These are phyloP conservation scores for Potamarius usumacintae DNA, from an alignment of 2,113 vertebrate species.

Conservation along the genomic window DNA sequence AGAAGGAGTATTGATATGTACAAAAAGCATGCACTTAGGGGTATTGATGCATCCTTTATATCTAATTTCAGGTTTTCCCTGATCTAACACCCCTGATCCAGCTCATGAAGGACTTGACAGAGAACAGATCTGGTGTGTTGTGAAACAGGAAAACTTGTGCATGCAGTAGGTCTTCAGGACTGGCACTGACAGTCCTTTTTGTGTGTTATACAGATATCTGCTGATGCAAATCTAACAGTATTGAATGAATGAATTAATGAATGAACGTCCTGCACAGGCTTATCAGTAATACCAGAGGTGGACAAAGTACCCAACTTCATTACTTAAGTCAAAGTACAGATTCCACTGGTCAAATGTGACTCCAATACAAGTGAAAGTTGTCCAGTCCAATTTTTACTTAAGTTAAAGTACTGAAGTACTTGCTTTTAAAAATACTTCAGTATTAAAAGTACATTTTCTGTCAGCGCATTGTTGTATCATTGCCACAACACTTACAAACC, in stretches of 20 bases:
- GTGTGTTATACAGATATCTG: background rate
- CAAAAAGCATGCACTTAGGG: background rate
- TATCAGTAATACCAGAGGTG: background rate
- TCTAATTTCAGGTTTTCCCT: background rate
- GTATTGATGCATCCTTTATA: background rate
- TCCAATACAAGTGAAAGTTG: too few species aligned
- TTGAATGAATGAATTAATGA: too few species aligned
- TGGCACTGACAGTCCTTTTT: background rate
- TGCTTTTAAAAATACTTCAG: too few species aligned
- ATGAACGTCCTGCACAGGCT: background rate
- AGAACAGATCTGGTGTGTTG: background rate
- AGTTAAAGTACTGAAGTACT: too few species aligned
- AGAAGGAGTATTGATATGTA: background rate
- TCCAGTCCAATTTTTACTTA: too few species aligned
- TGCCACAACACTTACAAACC: too few species aligned
- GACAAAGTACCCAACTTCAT: too few species aligned
- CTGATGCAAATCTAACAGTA: background rate
- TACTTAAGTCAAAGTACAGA: too few species aligned
- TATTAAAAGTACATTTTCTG: too few species aligned
- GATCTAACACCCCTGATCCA: background rate
- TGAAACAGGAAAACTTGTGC: background rate
- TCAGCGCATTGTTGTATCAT: too few species aligned
- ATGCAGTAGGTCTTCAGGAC: background rate
- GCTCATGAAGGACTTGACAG: background rate
- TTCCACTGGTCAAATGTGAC: too few species aligned